Base-by-base conservation (phyloP, 2,113 vertebrate genomes). In the Apistogramma diplotaenia region DNA sequence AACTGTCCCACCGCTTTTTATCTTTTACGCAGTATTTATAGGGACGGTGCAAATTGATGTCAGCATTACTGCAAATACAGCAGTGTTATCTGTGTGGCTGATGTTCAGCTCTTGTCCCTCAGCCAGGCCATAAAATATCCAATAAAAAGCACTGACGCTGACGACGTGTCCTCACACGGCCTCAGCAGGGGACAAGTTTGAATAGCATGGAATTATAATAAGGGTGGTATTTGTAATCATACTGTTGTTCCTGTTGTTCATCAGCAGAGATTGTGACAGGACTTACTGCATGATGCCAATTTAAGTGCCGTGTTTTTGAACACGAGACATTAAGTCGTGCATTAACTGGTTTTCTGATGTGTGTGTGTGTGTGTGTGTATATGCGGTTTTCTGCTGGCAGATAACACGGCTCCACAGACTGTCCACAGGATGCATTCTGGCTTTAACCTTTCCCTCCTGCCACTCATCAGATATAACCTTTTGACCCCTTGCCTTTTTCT, bases 361-460 rank as follows among this genome's bases (percentile, higher is more conserved):
- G n/a, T n/a, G n/a, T n/a, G n/a, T n/a, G n/a, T n/a, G n/a, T n/a
- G n/a, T n/a, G n/a, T n/a, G n/a, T n/a, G 31, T 70, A 70, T 2
- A n/a, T 25, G n/a, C 4, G 18, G 65, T 51, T n/a, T 51, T 51
- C 18, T 33, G 16, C 21, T 51, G 18, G 11, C 15, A 71, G 74
- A 81, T 73, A 75, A 85, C 58, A n/a, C 29, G 2, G 25, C 19
- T 27, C 27, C n/a, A 23, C 10, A 37, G n/a, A 67, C 29, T 82
- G 80, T 82, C 79, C 73, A 86, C 86, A 87, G 91, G 81, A 83
- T 84, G 74, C 80, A 57, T 71, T 67, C 81, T 46, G 27, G 8
- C 54, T 78, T 78, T 86, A 83, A 87, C 86, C 85, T 89, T 87
- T 89, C 71, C 86, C 81, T 73, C n/a, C 29, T 80, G 73, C 84